Evolutionary conservation across 2,113 vertebrate genomes (phyloP).

Genomic region (Murina feae): DNA sequence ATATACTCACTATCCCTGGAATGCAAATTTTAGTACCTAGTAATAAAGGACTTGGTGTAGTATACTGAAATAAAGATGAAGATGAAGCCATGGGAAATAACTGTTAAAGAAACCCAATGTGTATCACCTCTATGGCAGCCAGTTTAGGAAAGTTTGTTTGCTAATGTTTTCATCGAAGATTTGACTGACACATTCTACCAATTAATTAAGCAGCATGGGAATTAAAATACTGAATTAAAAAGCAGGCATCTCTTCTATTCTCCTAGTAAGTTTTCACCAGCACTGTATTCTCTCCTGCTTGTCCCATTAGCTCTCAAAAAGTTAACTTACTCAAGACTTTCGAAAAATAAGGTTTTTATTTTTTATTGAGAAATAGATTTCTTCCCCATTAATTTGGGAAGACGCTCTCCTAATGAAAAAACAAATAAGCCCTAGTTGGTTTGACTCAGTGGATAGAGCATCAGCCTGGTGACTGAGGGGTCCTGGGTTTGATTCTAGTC

Average conservation of each 20-base stretch:
- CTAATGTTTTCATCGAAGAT: background rate
- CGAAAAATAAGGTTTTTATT: slow-evolving; percentile 12
- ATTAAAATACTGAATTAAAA: background rate
- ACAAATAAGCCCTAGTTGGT: background rate
- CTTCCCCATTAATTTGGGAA: background rate
- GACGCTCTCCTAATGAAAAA: background rate
- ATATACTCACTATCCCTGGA: slow-evolving; percentile 36
- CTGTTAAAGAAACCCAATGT: background rate
- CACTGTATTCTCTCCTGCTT: background rate
- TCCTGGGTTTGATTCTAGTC: too few relatives aligned
- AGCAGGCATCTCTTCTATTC: background rate
- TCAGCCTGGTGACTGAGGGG: too few relatives aligned
- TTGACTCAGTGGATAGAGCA: too few relatives aligned
- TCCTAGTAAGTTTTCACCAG: background rate
- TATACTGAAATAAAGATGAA: background rate
- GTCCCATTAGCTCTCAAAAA: background rate
- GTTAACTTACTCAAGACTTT: background rate
- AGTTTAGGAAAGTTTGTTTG: background rate
- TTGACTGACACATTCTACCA: background rate
- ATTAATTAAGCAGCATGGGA: background rate
- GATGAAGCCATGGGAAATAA: background rate
- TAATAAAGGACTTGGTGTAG: slow-evolving; percentile 20
- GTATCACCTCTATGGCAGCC: background rate
- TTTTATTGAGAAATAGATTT: slow-evolving; percentile 10
- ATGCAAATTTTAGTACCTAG: slow-evolving; percentile 6